A percentile compares a stretch with the other conserved stretches of the same genome.
phyloP scores from a whole-genome alignment of 1,140 invertebrate genomes.

The Druon quercuslanigerum region DNA sequence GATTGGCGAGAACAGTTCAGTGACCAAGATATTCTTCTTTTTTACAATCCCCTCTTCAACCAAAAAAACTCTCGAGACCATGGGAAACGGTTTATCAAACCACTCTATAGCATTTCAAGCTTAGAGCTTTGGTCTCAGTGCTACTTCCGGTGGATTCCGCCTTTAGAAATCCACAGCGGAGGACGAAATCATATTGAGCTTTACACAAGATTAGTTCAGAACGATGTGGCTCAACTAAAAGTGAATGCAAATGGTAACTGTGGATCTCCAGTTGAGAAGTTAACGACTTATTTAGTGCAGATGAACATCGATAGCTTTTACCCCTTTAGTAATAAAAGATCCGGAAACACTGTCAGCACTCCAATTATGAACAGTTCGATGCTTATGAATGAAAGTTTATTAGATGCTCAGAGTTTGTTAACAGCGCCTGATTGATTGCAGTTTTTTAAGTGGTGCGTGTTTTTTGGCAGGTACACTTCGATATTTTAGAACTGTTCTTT shows the following conservation, averaged over 20 bases:
- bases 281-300: conserved; percentile 60
- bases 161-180: conserved; percentile 87
- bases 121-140: conserved; percentile 92
- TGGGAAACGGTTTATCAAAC: conserved; percentile 68
- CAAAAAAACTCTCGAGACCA: conserved; percentile 45
- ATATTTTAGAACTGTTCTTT: background rate
- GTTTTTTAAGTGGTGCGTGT: background rate
- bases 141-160: conserved; percentile 91
- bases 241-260: conserved; percentile 57
- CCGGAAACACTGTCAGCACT: conserved; percentile 64
- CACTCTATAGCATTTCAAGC: conserved; percentile 76
- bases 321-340: conserved; percentile 71
- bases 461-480: background rate
- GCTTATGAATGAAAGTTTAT: conserved; percentile 66
- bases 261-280: conserved; percentile 56
- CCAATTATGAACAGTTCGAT: conserved; percentile 72
- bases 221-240: conserved; percentile 77
- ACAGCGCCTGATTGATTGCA: conserved; percentile 66
- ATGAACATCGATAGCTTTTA: conserved; percentile 74
- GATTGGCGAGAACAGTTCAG: conserved; percentile 89
- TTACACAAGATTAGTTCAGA: conserved; percentile 76
- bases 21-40: conserved; percentile 85
- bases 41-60: conserved; percentile 86
- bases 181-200: conserved; percentile 83
- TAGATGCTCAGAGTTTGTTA: conserved; percentile 69